A percentile compares a stretch with the other conserved stretches of the same genome.
Evolutionary conservation across 2,113 vertebrate species (phyloP).

Genomic region (Myiagra hebetior): DNA sequence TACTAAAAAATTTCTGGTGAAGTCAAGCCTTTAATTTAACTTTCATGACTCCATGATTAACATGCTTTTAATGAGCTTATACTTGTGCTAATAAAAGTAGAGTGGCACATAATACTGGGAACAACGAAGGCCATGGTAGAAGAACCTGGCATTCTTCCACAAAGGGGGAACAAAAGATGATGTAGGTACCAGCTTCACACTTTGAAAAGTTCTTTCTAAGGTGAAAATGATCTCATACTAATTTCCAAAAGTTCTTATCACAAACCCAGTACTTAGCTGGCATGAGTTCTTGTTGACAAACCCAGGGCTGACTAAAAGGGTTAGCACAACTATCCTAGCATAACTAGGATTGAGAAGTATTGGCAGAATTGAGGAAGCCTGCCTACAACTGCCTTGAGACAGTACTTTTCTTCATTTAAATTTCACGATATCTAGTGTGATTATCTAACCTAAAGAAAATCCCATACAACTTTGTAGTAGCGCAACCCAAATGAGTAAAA

Average conservation of each 20-base stretch:
- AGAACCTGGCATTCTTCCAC: neutral
- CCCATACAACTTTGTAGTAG: neutral
- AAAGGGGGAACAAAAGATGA: neutral
- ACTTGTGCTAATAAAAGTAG: neutral
- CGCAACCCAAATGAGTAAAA: neutral
- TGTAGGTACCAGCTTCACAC: neutral
- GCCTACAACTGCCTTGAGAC: neutral
- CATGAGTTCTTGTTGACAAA: constrained; percentile 3
- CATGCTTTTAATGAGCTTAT: neutral
- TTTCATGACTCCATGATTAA: neutral
- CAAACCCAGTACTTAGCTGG: neutral
- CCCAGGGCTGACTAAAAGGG: neutral
- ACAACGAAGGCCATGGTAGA: neutral
- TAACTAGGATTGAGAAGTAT: neutral
- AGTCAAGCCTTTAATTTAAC: neutral
- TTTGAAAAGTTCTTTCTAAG: neutral
- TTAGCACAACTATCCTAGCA: neutral
- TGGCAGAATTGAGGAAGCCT: neutral
- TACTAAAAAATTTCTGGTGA: neutral
- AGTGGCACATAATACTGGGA: neutral
- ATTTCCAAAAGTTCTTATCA: neutral
- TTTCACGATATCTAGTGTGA: neutral
- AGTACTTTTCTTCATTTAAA: neutral
- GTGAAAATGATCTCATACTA: neutral
- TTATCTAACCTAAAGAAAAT: constrained; percentile 38